Conservation (phyloP, 2,888 invertebrate species). For the Heteromyza rotundicornis region DNA sequence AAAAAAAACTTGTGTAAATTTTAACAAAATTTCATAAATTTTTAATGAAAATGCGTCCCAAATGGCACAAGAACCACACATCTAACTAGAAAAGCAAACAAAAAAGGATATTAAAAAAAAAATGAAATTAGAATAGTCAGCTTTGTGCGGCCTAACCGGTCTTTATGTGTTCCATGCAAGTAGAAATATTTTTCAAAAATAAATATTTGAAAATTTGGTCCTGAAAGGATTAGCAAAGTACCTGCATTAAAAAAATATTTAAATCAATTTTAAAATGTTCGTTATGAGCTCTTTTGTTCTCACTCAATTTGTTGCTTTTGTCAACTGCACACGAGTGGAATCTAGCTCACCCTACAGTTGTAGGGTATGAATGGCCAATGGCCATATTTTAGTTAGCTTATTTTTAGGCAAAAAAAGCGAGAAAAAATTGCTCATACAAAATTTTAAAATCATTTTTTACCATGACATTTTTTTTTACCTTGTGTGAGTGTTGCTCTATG, state of each 20-base stretch:
- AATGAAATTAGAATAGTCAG: too few species aligned
- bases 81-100: conserved; percentile 28
- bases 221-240: too few species aligned
- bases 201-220: too few species aligned
- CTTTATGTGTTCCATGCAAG: not conserved
- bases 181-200: too few species aligned
- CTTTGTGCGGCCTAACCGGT: conserved; percentile 5
- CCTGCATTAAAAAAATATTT: too few species aligned
- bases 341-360: too few species aligned
- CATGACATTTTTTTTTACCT: conserved; percentile 2
- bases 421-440: not conserved
- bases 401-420: not conserved
- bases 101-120: too few species aligned
- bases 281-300: too few species aligned
- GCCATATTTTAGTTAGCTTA: not conserved
- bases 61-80: conserved; percentile 33
- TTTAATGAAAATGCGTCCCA: conserved; percentile 44
- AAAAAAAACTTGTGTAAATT: not conserved
- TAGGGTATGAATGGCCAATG: too few species aligned
- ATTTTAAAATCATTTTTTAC: not conserved
- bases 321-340: too few species aligned
- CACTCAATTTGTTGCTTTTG: too few species aligned
- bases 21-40: conserved; percentile 49
- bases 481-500: not conserved
- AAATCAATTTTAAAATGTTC: too few species aligned